These are phyloP conservation scores for Murina feae DNA, from an alignment of 2,113 vertebrate genomes.

Conservation along the genomic window DNA sequence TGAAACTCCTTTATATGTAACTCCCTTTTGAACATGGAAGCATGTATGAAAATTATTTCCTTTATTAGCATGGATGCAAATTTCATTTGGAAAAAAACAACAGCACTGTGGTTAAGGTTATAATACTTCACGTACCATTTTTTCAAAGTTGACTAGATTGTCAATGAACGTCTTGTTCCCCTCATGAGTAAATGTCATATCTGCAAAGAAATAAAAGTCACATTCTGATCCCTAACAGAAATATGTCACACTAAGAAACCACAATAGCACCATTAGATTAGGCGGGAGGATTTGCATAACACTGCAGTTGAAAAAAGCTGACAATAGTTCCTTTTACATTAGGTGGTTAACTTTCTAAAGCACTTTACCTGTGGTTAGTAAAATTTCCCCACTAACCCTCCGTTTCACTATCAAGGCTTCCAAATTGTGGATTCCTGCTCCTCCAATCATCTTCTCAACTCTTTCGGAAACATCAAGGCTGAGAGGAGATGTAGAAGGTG, in stretches of 20 bases:
- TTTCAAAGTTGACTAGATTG: conserved; percentile 98
- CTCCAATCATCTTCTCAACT: neutral
- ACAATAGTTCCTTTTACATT: conserved; percentile 60
- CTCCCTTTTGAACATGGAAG: conserved; percentile 59
- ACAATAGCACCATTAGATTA: conserved; percentile 70
- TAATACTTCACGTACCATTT: conserved; percentile 90
- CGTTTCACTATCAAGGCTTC: conserved; percentile 52
- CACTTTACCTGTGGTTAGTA: conserved; percentile 70
- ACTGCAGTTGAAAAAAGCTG: conserved; percentile 57
- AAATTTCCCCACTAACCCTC: conserved; percentile 66
- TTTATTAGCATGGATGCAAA: conserved; percentile 68
- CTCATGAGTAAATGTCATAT: conserved; percentile 99
- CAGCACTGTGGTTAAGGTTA: conserved; percentile 54
- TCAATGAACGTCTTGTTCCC: conserved; percentile 98
- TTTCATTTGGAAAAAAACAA: conserved; percentile 41
- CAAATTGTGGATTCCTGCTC: conserved; percentile 4
- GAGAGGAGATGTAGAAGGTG: neutral
- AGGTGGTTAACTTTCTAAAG: conserved; percentile 76
- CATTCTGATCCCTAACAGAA: conserved; percentile 70
- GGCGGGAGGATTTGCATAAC: conserved; percentile 66
- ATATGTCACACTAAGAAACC: conserved; percentile 63
- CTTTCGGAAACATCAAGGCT: neutral
- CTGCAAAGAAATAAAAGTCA: conserved; percentile 82
- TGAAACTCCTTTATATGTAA: conserved; percentile 51
- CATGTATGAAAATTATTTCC: conserved; percentile 39